phyloP scores from a whole-genome alignment of 2,113 vertebrate species.

The Siphamia tubifer region DNA sequence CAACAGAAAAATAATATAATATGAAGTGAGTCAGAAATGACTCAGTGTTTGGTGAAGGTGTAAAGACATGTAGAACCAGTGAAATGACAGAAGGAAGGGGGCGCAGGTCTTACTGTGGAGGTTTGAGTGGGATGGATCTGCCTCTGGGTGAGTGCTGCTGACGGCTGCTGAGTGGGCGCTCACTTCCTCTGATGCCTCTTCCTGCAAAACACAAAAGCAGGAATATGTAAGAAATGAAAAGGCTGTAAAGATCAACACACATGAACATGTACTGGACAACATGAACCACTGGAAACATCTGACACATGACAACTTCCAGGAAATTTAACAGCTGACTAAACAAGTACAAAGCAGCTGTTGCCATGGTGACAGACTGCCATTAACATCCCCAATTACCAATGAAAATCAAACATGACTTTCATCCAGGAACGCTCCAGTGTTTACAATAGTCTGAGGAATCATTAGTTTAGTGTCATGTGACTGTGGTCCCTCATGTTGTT shows the following conservation, averaged over 20 bases:
- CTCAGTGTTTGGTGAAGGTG: conserved; percentile 15
- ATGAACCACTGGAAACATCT: conserved; percentile 13
- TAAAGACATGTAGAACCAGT: neutral
- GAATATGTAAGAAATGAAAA: conserved; percentile 27
- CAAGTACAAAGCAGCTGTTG: conserved; percentile 20
- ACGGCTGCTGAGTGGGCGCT: conserved; percentile 75
- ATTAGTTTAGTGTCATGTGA: neutral
- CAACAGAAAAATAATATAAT: conserved; percentile 4
- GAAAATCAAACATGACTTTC: conserved; percentile 16
- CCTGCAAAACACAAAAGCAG: conserved; percentile 33
- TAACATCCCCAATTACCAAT: conserved; percentile 30
- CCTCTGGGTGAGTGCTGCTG: conserved; percentile 44
- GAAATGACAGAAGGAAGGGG: neutral
- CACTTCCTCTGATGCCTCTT: conserved; percentile 41
- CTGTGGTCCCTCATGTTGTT: too few relatives aligned
- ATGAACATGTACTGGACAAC: conserved; percentile 18
- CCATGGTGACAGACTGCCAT: conserved; percentile 1
- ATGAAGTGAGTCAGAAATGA: conserved; percentile 40
- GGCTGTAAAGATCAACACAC: conserved; percentile 28
- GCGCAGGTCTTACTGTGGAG: conserved; percentile 61
- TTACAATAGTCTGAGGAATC: neutral
- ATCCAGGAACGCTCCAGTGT: neutral
- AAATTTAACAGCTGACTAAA: conserved; percentile 20
- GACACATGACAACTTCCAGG: neutral
- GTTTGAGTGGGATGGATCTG: conserved; percentile 68